These are phyloP conservation scores for Drosophila tsacasi DNA, from an alignment of 1,140 invertebrate genomes.

Conservation along the genomic window DNA sequence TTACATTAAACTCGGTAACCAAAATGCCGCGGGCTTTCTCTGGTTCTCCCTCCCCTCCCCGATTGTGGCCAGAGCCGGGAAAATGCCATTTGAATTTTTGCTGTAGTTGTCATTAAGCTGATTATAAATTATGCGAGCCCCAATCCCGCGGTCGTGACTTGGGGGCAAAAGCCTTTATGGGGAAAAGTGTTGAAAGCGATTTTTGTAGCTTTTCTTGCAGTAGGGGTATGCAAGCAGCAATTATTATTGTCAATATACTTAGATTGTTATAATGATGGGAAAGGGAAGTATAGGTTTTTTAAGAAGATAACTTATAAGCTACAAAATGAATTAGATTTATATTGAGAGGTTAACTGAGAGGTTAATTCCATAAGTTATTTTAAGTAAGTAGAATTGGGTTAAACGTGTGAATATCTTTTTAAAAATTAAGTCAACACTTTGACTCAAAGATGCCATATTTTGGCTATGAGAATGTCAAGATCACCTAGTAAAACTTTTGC, in stretches of 20 bases:
- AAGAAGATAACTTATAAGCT: neutral
- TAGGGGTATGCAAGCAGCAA: neutral
- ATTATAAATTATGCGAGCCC: constrained; percentile 77
- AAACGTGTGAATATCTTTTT: too few species aligned
- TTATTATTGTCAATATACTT: neutral
- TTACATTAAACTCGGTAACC: constrained; percentile 73
- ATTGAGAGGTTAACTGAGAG: neutral
- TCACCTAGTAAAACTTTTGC: too few species aligned
- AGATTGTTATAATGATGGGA: neutral
- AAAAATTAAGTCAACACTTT: too few species aligned
- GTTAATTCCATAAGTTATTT: too few species aligned
- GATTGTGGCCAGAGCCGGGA: constrained; percentile 20
- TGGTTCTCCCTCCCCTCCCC: too few species aligned
- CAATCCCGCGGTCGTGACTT: constrained; percentile 13
- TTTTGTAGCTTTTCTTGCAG: constrained; percentile 9
- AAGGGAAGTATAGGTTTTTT: too few species aligned
- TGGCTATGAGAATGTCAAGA: too few species aligned
- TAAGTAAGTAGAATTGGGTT: too few species aligned
- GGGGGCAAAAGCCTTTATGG: constrained; percentile 13
- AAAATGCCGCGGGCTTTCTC: constrained; percentile 66
- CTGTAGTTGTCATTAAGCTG: constrained; percentile 79
- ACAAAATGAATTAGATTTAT: neutral
- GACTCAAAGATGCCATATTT: too few species aligned
- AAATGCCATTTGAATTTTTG: constrained; percentile 57
- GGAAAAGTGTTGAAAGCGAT: constrained; percentile 27